Evolutionary conservation across 2,797 vertebrate genomes (phyloP).

Genomic region (Neosilurus hyrtlii): DNA sequence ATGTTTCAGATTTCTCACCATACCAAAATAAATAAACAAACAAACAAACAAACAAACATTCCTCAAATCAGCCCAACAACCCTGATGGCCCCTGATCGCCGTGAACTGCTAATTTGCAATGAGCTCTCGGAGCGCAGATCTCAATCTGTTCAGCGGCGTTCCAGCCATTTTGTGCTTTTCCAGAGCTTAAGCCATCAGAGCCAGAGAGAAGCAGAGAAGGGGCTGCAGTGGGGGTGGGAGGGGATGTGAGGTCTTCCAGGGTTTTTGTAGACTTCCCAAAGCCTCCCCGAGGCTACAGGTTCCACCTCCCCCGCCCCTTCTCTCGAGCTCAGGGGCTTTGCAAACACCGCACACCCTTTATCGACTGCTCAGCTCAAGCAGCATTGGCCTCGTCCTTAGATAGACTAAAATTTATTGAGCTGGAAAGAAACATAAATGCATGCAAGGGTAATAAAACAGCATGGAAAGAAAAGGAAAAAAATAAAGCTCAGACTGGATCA

Average conservation of each 20-base stretch:
- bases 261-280: slow-evolving; percentile 61
- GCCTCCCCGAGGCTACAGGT: slow-evolving; percentile 59
- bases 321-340: slow-evolving; percentile 40
- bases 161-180: slow-evolving; percentile 77
- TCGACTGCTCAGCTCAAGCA: slow-evolving; percentile 50
- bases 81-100: slow-evolving; percentile 14
- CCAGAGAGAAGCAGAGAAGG: slow-evolving; percentile 36
- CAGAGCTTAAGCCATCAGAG: slow-evolving; percentile 67
- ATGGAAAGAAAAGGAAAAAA: slow-evolving; percentile 19
- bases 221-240: slow-evolving; percentile 56
- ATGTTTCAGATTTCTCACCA: neutral
- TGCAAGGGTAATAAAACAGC: slow-evolving; percentile 36
- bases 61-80: slow-evolving; percentile 29
- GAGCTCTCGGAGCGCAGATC: slow-evolving; percentile 50
- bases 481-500: slow-evolving; percentile 59
- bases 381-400: slow-evolving; percentile 42
- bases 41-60: neutral
- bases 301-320: slow-evolving; percentile 50
- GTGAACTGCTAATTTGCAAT: slow-evolving; percentile 43
- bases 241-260: slow-evolving; percentile 56
- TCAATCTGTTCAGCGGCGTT: slow-evolving; percentile 71
- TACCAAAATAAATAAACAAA: too few species aligned
- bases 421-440: slow-evolving; percentile 36
- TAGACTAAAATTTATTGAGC: slow-evolving; percentile 53
- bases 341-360: slow-evolving; percentile 54